A percentile compares a stretch with the other conserved stretches of the same genome.
Conservation (phyloP, 2,113 vertebrate genomes). For the Microcebus ravelobensis region DNA sequence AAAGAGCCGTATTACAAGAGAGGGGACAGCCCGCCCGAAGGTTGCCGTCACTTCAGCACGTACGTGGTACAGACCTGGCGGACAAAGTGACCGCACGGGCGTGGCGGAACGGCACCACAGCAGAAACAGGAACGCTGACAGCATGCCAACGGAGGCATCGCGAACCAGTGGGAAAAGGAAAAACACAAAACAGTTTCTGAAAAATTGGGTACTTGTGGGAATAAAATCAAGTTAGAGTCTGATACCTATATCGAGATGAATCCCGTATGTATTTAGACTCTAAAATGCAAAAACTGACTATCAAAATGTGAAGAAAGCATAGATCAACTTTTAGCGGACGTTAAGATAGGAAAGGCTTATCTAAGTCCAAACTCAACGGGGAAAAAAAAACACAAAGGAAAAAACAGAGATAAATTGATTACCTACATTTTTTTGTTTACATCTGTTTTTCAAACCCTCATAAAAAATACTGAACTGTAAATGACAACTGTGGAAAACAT, state of each 20-base stretch:
- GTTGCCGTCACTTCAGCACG: fast-evolving
- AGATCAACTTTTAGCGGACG: background rate
- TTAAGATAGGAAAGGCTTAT: background rate
- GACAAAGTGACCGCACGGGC: background rate
- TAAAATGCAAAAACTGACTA: conserved; percentile 3
- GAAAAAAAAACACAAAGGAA: background rate
- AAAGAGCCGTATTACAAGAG: background rate
- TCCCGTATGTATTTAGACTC: background rate
- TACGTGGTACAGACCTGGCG: background rate
- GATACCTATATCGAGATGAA: background rate
- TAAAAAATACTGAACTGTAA: conserved; percentile 15
- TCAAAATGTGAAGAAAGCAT: background rate
- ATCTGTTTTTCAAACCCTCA: conserved; percentile 31
- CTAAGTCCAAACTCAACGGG: conserved; percentile 7
- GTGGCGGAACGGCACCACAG: no score
- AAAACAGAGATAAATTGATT: background rate
- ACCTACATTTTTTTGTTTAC: background rate
- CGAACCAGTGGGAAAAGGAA: background rate
- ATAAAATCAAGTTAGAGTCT: background rate
- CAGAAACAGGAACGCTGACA: background rate
- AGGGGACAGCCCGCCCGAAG: background rate
- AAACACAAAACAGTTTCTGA: background rate
- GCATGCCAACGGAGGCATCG: background rate
- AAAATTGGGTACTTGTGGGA: background rate
- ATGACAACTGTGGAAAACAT: background rate